Percentiles rank a stretch among this genome's conserved stretches.
These are phyloP conservation scores for Oscarella lobularis DNA, from an alignment of 37 sponge, comb jelly and placozoan species.

Conservation along the genomic window DNA sequence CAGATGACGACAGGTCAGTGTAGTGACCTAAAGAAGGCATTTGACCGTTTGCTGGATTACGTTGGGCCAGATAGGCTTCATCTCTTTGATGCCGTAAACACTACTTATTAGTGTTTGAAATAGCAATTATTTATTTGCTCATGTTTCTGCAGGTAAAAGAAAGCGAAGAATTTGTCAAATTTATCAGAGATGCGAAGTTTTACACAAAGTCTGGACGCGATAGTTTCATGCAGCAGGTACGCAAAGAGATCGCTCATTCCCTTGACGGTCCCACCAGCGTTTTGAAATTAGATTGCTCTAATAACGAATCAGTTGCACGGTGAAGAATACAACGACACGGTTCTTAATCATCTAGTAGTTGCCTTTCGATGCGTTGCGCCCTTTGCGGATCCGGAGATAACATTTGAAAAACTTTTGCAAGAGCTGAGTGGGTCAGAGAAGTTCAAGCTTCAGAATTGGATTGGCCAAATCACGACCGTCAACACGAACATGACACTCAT, in stretches of 20 bases:
- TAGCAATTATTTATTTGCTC: not conserved
- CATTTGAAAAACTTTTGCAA: too few species aligned
- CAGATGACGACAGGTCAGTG: constrained; percentile 18
- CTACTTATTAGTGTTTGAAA: not conserved
- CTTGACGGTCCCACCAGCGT: too few species aligned
- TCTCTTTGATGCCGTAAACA: constrained; percentile 6
- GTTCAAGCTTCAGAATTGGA: too few species aligned
- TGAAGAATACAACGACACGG: too few species aligned
- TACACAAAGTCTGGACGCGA: constrained; percentile 2
- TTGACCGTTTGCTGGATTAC: constrained; percentile 6
- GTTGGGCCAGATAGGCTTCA: not conserved
- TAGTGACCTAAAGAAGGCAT: constrained; percentile 1
- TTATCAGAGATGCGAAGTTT: constrained; percentile 6
- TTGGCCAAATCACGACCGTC: too few species aligned
- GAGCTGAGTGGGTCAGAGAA: too few species aligned
- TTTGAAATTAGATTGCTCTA: too few species aligned
- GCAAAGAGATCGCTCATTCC: not conserved
- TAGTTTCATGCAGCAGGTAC: not conserved
- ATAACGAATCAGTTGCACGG: too few species aligned
- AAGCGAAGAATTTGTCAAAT: constrained; percentile 35
- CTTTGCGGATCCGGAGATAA: too few species aligned
- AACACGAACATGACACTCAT: too few species aligned
- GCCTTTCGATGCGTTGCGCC: too few species aligned
- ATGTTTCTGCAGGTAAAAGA: constrained; percentile 22
- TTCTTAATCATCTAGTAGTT: too few species aligned